Conservation (phyloP, 2,797 vertebrate species). For the Rhynchotus rufescens region DNA sequence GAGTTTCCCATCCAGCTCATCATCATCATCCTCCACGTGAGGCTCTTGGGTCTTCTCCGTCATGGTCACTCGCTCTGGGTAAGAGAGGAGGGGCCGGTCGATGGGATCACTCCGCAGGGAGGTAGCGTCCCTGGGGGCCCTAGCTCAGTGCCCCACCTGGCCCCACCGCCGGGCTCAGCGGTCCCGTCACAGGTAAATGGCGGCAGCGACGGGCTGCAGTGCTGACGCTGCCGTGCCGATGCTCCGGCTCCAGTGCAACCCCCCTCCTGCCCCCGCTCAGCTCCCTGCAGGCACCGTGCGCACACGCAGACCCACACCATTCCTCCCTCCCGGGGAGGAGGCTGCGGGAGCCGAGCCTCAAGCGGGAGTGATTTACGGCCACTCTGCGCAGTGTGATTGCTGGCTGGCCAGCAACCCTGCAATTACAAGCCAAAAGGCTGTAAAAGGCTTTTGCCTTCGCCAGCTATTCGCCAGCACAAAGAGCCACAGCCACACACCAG, state of each 20-base stretch:
- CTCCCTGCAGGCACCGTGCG: constrained; percentile 35
- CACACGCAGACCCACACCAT: constrained; percentile 49
- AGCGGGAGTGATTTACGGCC: constrained; percentile 53
- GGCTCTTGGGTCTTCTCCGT: constrained; percentile 80
- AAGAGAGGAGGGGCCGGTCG: neutral
- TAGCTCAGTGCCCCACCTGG: neutral
- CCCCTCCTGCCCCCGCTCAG: constrained; percentile 32
- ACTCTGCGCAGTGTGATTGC: neutral
- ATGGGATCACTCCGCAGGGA: neutral
- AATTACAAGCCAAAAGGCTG: neutral
- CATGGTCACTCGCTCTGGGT: constrained; percentile 71
- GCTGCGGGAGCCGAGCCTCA: constrained; percentile 9
- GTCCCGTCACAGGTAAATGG: constrained; percentile 27
- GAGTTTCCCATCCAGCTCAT: constrained; percentile 82
- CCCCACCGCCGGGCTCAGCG: fast-evolving
- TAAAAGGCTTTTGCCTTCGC: neutral
- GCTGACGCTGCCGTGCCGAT: neutral
- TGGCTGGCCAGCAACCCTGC: neutral
- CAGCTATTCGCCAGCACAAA: neutral
- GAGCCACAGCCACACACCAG: neutral
- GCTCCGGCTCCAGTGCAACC: neutral
- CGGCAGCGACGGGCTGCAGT: neutral
- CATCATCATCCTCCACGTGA: constrained; percentile 78
- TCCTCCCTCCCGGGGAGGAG: constrained; percentile 37
- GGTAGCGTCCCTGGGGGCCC: neutral